phyloP scores from a whole-genome alignment of 92 coral and sea anemone species.

The Meandrina meandrites region DNA sequence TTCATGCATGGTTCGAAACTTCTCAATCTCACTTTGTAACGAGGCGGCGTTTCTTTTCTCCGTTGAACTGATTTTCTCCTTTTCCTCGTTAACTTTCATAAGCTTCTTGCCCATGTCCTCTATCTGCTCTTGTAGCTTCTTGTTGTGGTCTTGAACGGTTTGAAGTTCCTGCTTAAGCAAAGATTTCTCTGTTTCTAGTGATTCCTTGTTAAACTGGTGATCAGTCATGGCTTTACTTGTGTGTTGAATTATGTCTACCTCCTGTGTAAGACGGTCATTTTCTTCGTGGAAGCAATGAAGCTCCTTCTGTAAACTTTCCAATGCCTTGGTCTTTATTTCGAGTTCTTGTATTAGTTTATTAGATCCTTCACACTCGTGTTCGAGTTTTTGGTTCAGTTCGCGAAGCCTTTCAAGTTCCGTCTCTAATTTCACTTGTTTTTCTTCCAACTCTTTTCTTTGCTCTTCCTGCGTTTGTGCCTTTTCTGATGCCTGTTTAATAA shows the following conservation, averaged over 20 bases:
- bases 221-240: conserved; percentile 46
- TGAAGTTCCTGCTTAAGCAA: conserved; percentile 23
- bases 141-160: conserved; percentile 19
- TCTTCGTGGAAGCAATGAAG: conserved; percentile 48
- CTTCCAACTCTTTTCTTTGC: conserved; percentile 7
- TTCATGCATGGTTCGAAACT: conserved; percentile 56
- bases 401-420: conserved; percentile 29
- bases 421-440: conserved; percentile 25
- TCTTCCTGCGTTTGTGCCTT: conserved; percentile 9
- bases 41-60: conserved; percentile 16
- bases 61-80: conserved; percentile 11
- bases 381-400: conserved; percentile 31
- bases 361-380: conserved; percentile 39
- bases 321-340: conserved; percentile 44
- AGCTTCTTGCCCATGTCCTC: conserved; percentile 25
- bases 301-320: conserved; percentile 47
- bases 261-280: conserved; percentile 49
- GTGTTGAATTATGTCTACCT: conserved; percentile 37
- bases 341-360: conserved; percentile 33
- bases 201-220: conserved; percentile 33
- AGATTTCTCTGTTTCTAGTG: conserved; percentile 33
- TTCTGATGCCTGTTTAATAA: conserved; percentile 15
- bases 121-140: conserved; percentile 4
- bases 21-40: conserved; percentile 52
- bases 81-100: conserved; percentile 7